Base-by-base conservation (phyloP, 2,888 invertebrate species). In the Hyalella azteca region DNA sequence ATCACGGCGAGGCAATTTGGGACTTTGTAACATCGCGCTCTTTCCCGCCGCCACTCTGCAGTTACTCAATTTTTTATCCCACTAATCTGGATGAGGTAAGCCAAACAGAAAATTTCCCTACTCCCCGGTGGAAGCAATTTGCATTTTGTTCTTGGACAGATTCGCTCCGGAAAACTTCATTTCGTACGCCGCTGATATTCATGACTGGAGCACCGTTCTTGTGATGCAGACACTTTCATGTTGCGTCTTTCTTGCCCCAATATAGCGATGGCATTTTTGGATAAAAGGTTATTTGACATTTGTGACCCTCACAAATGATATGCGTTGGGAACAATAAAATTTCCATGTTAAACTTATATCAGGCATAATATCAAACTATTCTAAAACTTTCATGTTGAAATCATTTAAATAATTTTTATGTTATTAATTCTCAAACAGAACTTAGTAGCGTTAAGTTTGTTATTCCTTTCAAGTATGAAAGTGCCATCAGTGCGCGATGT, bases 101-200 rank as follows among this genome's bases (percentile, higher is more conserved):
- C 66, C 66, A 66, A 36, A 66, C 66, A 36, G 66, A 66, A 66
- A 66, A 66, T 66, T 66, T 66, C 36, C 36, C 36, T 66, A 66
- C 66, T 66, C 66, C 36, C 36, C 36, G 66, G 66, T 36, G 66
- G 66, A 36, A 66, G 66, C 66, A 66, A 66, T 66, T 66, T 66
- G 66, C 66, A 66, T 66, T 66, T 66, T 66, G 66, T 66, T 66
- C 66, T 66, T 66, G 66, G 66, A 66, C 66, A 66, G 66, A 66
- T 66, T 66, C 66, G 66, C 66, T 60, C 29, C 36, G 66, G 36
- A 66, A 66, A 66, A 66, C 36, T 66, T 36, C 66, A 66, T 66
- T 66, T 66, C 19, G 66, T 36, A 66, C 66, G 36, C 22, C 36
- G 66, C 19, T n/a, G 66, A 66, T 66, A 66, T 66, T 66, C 66